Conservation (phyloP, 2,888 invertebrate genomes). For the Ptilodon capucinus region DNA sequence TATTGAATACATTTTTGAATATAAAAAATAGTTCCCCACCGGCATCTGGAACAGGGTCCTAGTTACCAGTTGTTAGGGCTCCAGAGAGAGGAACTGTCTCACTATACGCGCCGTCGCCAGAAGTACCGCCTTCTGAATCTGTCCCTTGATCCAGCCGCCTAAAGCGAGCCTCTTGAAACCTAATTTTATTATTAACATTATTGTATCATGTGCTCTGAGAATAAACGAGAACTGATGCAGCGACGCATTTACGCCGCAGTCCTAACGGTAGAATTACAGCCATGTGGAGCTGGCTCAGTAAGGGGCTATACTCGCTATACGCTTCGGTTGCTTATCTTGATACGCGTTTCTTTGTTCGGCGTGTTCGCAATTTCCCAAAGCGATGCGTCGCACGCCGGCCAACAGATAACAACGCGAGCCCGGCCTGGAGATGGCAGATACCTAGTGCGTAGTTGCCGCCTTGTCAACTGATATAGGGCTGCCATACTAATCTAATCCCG, state of each 20-base stretch:
- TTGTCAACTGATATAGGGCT: constrained; percentile 7
- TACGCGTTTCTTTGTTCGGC: constrained; percentile 75
- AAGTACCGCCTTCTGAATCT: too few relatives aligned
- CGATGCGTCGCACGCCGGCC: constrained; percentile 47
- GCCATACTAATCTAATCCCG: neutral
- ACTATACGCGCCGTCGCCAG: too few relatives aligned
- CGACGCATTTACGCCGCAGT: neutral
- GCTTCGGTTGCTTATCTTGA: constrained; percentile 62
- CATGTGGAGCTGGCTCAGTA: constrained; percentile 17
- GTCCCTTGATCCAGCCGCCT: too few relatives aligned
- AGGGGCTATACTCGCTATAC: constrained; percentile 53
- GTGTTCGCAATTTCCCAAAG: constrained; percentile 74
- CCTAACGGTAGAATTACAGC: constrained; percentile 10
- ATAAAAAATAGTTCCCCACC: too few relatives aligned
- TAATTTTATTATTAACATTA: neutral
- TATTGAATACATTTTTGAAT: too few relatives aligned
- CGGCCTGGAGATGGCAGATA: constrained; percentile 66
- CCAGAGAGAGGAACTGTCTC: too few relatives aligned
- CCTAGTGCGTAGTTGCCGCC: constrained; percentile 44
- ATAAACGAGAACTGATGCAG: too few relatives aligned
- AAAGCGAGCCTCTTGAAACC: neutral
- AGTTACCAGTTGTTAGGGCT: too few relatives aligned
- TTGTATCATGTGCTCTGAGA: neutral
- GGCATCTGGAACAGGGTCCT: too few relatives aligned
- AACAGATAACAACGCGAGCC: constrained; percentile 60